Base-by-base conservation (phyloP, 2,888 invertebrate genomes). In the Eupithecia centaureata region DNA sequence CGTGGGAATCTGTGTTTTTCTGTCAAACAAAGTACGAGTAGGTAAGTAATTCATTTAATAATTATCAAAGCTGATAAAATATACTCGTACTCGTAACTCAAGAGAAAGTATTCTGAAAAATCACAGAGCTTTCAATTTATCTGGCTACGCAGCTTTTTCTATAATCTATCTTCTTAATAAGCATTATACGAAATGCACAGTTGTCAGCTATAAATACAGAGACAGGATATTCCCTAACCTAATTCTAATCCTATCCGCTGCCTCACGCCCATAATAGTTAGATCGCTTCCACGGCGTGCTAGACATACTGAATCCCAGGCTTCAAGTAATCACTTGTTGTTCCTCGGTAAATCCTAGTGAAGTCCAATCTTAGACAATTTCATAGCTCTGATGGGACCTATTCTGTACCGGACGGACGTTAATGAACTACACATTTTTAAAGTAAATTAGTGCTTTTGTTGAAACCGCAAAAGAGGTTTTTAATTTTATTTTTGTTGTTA, bases 311-410 rank as follows among this genome's bases (percentile, higher is more conserved):
- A 69, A 73, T 71, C 71, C 66, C 63, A 51, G 67, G 76, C 74
- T 70, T 74, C 65, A 71, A 71, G 74, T 74, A 74, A 76, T 76
- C 73, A 76, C 74, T 76, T 73, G 74, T 73, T 76, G 71, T 76
- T 70, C 67, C 72, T 58, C 52, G 52, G 70, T 72, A 76, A 73
- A 73, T 72, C 73, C 74, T 68, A 64, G 60, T 70, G 65, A 68
- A 71, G 72, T 71, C 68, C 73, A 70, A 74, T 76, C 73, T 73
- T 71, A 73, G 73, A 72, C 72, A 69, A 74, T 72, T 71, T 73
- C 74, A 72, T 72, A 68, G 71, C 68, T 54, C 73, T 70, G 70
- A 64, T 61, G 70, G 69, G 68, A 70, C 32, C 68, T 69, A 72
- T 72, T 73, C 64, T 38, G 56, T 67, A 57, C 63, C 61, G 66